Base-by-base conservation (phyloP, 2,888 invertebrate genomes). In the Hedya salicella region DNA sequence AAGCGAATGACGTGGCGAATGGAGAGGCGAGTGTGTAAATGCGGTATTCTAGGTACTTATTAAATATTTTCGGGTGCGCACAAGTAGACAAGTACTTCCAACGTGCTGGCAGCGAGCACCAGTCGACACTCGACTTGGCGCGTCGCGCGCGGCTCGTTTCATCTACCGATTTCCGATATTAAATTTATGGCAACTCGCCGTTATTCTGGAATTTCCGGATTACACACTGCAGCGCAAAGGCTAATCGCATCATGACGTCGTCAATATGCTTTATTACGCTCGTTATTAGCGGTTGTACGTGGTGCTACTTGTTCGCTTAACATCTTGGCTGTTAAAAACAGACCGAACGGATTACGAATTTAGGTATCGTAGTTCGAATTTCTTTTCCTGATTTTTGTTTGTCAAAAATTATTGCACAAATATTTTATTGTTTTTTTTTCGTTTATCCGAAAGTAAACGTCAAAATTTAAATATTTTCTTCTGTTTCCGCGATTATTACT, bases 181-280 rank as follows among this genome's bases (percentile, higher is more conserved):
- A 78, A 81, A 81, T 81, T 80, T 79, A 81, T 78, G 73, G 75
- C 75, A 69, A 16, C 46, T 40, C 54, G 62, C 70, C 75, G 70
- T 73, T 73, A 77, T 77, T 75, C 71, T 66, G 48, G 69, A 59
- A 67, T 69, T 74, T 70, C 69, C 73, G 70, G 68, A 62, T 63
- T 65, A 25, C 59, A 30, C 25, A 39, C 19, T 66, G 48, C 30
- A 66, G 42, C 9, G 36, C 25, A 57, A 30, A 54, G 53, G 53
- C 40, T 61, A 66, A 66, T 66, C 19, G 64, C 50, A 44, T 57
- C 56, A 56, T 48, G 56, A 44, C 32, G 42, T 52, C 11, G 17
- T 52, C 32, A 32, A 52, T 42, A 32, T 50, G 44, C 42, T 48
- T 30, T 39, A 40, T 36, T 42, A 16, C 19, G 13, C 14, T 11